A percentile compares a stretch with the other conserved stretches of the same genome.
phyloP scores from a whole-genome alignment of 2,113 vertebrate genomes.

The Mirounga angustirostris region DNA sequence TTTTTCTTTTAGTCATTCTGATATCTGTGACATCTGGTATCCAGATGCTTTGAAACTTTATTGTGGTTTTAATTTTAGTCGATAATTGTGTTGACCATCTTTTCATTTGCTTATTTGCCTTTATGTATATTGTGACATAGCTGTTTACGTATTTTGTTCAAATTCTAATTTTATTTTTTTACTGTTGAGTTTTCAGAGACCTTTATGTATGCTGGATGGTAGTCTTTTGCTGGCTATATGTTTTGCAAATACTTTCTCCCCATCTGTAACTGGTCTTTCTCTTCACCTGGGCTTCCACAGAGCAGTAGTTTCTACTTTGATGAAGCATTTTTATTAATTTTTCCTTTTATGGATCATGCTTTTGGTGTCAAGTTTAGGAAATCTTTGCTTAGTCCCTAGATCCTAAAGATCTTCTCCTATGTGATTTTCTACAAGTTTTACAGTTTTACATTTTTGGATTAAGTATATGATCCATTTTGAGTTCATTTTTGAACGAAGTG shows the following conservation, averaged over 20 bases:
- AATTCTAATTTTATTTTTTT: neutral
- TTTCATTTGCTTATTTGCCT: neutral
- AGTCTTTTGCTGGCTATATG: neutral
- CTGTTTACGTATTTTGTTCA: neutral
- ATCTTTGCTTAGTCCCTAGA: neutral
- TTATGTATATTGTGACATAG: neutral
- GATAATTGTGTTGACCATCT: neutral
- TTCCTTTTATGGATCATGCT: neutral
- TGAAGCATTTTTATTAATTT: neutral
- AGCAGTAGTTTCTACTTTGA: neutral
- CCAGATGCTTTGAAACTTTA: neutral
- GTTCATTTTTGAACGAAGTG: neutral
- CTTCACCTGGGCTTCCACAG: neutral
- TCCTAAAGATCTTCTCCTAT: neutral
- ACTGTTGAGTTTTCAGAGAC: neutral
- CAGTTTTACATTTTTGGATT: neutral
- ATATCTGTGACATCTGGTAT: neutral
- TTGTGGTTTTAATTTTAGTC: neutral
- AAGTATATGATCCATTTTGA: neutral
- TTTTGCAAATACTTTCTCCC: neutral
- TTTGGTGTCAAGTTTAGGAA: neutral
- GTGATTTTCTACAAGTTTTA: neutral
- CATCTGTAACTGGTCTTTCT: neutral
- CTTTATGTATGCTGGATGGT: neutral
- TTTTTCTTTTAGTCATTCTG: neutral